phyloP scores from a whole-genome alignment of 1,140 invertebrate genomes.

The Brachionus sp. region DNA sequence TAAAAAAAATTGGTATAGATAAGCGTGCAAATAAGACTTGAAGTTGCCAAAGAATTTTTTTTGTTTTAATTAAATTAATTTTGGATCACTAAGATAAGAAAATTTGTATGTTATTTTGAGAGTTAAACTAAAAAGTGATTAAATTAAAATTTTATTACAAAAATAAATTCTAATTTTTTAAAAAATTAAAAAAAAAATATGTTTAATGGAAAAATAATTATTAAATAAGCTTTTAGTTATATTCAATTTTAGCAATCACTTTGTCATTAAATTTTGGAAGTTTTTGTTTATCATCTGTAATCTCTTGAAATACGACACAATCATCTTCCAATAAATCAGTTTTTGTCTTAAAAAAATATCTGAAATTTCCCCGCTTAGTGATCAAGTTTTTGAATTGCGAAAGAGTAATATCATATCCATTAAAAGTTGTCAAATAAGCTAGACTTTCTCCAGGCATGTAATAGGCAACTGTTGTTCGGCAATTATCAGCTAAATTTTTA shows the following conservation, averaged over 20 bases:
- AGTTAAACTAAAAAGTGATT: too few relatives aligned
- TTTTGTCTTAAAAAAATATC: slow-evolving; percentile 40
- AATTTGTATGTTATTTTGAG: too few relatives aligned
- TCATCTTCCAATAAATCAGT: slow-evolving; percentile 28
- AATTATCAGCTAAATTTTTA: neutral
- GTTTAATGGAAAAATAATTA: neutral
- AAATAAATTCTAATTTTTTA: too few relatives aligned
- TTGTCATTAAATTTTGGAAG: slow-evolving; percentile 35
- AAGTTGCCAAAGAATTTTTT: too few relatives aligned
- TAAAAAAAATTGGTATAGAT: too few relatives aligned
- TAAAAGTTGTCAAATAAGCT: slow-evolving; percentile 6
- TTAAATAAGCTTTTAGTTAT: neutral
- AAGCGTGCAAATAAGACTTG: too few relatives aligned
- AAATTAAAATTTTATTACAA: too few relatives aligned
- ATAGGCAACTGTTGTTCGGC: slow-evolving; percentile 8
- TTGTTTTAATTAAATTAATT: too few relatives aligned
- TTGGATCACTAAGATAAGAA: too few relatives aligned
- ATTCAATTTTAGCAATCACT: slow-evolving; percentile 39
- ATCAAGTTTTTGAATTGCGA: slow-evolving; percentile 5
- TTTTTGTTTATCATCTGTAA: neutral
- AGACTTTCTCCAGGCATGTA: slow-evolving; percentile 37
- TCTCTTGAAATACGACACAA: slow-evolving; percentile 39
- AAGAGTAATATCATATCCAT: neutral
- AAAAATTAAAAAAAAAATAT: neutral
- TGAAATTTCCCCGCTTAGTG: neutral